These are phyloP conservation scores for Saccopteryx bilineata DNA, from an alignment of 2,113 vertebrate genomes.

Conservation along the genomic window DNA sequence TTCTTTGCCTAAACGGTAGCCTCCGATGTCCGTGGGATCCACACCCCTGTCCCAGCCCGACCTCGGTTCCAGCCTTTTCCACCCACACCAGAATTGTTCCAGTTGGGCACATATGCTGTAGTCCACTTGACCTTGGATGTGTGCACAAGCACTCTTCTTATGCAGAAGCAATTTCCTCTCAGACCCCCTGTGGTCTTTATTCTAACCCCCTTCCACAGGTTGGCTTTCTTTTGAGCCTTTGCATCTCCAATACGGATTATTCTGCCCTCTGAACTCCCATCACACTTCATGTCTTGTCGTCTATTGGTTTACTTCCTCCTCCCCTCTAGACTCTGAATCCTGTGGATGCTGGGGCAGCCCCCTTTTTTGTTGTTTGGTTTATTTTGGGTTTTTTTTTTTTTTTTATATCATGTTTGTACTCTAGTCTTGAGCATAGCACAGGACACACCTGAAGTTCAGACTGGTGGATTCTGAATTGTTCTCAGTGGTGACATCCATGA, in stretches of 20 bases:
- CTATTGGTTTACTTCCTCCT: not conserved
- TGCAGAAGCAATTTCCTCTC: not conserved
- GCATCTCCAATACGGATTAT: not conserved
- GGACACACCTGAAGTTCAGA: not conserved
- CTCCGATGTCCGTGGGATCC: not conserved
- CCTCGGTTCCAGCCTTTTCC: not conserved
- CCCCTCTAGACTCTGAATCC: not conserved
- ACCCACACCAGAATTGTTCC: not conserved
- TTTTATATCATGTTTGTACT: not conserved
- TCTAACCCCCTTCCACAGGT: not conserved
- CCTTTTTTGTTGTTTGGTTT: not conserved
- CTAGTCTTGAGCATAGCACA: not conserved
- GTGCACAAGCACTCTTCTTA: not conserved
- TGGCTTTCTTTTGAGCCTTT: not conserved
- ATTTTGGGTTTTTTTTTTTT: not conserved
- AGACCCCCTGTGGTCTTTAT: not conserved
- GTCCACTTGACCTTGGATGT: not conserved
- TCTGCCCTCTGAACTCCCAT: not conserved
- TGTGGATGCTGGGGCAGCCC: not conserved
- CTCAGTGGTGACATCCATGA: not conserved
- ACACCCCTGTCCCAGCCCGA: not conserved
- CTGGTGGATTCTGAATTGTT: not conserved
- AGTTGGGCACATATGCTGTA: fast-evolving
- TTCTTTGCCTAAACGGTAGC: not conserved
- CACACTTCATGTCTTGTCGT: not conserved